Evolutionary conservation across 1,140 invertebrate genomes (phyloP).

Genomic region (Megathymus violae): DNA sequence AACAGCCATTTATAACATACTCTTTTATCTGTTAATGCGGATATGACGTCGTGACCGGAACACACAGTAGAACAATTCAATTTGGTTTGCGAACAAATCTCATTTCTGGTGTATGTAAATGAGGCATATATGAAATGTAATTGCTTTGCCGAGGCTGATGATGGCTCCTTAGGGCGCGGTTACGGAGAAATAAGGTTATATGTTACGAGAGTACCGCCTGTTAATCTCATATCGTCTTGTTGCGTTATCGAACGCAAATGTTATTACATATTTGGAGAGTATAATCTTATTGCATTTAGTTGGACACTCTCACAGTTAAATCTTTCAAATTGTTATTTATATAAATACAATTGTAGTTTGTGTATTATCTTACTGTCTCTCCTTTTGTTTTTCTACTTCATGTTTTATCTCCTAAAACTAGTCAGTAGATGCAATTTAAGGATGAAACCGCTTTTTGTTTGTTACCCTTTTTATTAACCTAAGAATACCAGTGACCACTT

Average conservation of each 20-base stretch:
- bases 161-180: slow-evolving; percentile 30
- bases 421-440: too few relatives aligned
- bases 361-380: too few relatives aligned
- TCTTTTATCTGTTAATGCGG: neutral
- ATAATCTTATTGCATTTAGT: neutral
- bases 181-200: slow-evolving; percentile 31
- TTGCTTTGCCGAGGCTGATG: slow-evolving; percentile 23
- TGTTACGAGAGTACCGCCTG: slow-evolving; percentile 12
- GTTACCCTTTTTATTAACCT: too few relatives aligned
- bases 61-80: slow-evolving; percentile 4
- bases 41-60: slow-evolving; percentile 8
- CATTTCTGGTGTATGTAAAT: slow-evolving; percentile 31
- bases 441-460: too few relatives aligned
- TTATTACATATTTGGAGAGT: neutral
- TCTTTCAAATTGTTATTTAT: too few relatives aligned
- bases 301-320: neutral
- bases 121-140: slow-evolving; percentile 32
- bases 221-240: slow-evolving; percentile 18
- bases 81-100: slow-evolving; percentile 32
- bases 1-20: neutral
- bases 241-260: too few relatives aligned
- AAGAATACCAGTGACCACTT: too few relatives aligned
- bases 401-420: too few relatives aligned
- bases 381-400: too few relatives aligned
- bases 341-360: too few relatives aligned